These are phyloP conservation scores for Crossaster papposus DNA, from an alignment of 53 echinoderm and acorn worm species.

Conservation along the genomic window DNA sequence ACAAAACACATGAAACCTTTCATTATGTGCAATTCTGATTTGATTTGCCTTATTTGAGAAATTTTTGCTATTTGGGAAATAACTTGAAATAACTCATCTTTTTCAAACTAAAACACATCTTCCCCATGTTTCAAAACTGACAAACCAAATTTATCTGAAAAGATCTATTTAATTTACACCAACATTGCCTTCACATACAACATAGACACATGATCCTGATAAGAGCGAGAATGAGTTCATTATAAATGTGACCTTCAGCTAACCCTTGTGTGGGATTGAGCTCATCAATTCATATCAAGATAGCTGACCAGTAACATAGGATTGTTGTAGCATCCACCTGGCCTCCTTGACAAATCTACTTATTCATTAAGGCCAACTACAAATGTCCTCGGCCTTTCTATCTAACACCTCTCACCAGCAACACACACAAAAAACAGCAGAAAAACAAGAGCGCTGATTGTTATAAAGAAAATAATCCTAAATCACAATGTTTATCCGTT, in stretches of 20 bases:
- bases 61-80: neutral
- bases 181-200: neutral
- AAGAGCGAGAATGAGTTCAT: neutral
- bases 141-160: neutral
- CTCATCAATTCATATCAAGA: neutral
- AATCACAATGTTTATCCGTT: neutral
- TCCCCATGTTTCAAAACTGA: too few relatives aligned
- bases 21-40: neutral
- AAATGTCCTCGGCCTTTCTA: neutral
- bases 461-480: neutral
- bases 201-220: neutral
- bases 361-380: neutral
- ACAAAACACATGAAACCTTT: neutral
- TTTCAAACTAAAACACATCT: too few relatives aligned
- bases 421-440: neutral
- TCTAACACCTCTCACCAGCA: neutral
- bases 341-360: neutral
- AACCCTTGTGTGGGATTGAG: neutral
- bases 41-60: neutral
- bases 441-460: neutral
- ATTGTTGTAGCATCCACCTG: neutral
- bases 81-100: too few relatives aligned
- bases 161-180: neutral
- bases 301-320: neutral
- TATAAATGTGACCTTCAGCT: neutral